Evolutionary conservation across 2,113 vertebrate genomes (phyloP).

Genomic region (Cyphomyrus plagiostoma): DNA sequence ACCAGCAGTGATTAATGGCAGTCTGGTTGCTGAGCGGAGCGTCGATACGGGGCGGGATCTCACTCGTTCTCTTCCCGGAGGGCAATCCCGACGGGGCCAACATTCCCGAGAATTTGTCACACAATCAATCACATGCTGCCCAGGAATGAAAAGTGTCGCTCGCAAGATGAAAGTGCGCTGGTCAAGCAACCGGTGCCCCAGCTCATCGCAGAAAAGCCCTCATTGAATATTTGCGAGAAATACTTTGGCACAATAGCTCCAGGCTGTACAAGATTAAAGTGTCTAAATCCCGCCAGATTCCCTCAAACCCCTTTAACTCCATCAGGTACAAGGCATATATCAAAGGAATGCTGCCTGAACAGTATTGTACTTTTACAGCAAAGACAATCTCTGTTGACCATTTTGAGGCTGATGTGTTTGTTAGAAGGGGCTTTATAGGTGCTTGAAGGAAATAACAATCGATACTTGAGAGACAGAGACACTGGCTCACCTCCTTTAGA

Average conservation of each 20-base stretch:
- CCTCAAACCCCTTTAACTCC: neutral
- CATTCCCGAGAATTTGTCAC: neutral
- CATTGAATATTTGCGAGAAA: neutral
- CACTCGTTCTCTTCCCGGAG: neutral
- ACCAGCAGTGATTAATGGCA: neutral
- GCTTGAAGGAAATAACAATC: neutral
- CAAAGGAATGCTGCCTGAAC: neutral
- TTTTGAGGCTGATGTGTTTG: neutral
- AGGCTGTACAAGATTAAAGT: slow-evolving; percentile 3
- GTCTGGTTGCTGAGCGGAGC: neutral
- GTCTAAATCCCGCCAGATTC: neutral
- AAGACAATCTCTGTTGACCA: neutral
- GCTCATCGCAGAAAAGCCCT: neutral
- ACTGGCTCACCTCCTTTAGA: neutral
- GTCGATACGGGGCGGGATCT: neutral
- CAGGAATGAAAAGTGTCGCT: neutral
- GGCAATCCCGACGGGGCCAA: neutral
- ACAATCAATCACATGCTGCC: neutral
- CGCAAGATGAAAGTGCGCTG: neutral
- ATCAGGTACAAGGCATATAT: neutral
- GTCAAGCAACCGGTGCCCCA: neutral
- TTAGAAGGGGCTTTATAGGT: neutral
- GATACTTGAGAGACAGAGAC: neutral
- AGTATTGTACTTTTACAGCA: neutral
- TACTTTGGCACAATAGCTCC: neutral